Conservation (phyloP, 2,797 vertebrate genomes). For the Typhlichthys eigenmanni region DNA sequence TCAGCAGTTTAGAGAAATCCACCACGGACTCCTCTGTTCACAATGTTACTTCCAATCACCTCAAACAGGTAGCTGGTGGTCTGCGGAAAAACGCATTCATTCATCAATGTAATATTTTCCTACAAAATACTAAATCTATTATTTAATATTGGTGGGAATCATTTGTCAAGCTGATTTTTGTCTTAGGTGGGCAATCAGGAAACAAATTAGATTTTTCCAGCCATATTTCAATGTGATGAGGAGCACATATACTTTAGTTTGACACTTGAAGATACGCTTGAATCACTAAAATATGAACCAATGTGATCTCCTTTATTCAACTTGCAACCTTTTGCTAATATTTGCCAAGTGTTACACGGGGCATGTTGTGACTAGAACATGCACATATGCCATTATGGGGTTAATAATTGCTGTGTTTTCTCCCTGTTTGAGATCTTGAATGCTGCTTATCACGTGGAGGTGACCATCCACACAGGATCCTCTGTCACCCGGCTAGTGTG, state of each 20-base stretch:
- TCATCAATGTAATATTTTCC: not conserved
- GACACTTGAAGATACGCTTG: not conserved
- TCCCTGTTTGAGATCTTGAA: slow-evolving; percentile 85
- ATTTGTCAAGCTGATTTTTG: no score
- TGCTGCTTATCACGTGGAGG: slow-evolving; percentile 97
- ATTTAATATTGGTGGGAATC: not conserved
- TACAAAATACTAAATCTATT: not conserved
- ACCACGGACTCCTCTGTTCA: slow-evolving; percentile 83
- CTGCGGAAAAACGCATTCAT: not conserved
- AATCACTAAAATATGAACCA: not conserved
- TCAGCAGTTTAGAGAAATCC: slow-evolving; percentile 93
- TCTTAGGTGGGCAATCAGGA: no score
- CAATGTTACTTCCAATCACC: slow-evolving; percentile 90
- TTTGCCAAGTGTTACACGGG: no score
- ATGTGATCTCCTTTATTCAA: no score
- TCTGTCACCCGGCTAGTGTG: slow-evolving; percentile 92
- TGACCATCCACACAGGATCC: slow-evolving; percentile 96
- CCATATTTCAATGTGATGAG: no score
- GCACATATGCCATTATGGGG: no score
- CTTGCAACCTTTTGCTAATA: no score
- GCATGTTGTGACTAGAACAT: no score
- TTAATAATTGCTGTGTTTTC: slow-evolving; percentile 10
- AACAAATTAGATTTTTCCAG: no score
- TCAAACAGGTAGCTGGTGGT: slow-evolving; percentile 78
- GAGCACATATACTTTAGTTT: no score